Percentiles rank a stretch among this genome's conserved stretches.
These are phyloP conservation scores for Aphaenogaster rudis DNA, from an alignment of 1,140 invertebrate genomes.

Conservation along the genomic window DNA sequence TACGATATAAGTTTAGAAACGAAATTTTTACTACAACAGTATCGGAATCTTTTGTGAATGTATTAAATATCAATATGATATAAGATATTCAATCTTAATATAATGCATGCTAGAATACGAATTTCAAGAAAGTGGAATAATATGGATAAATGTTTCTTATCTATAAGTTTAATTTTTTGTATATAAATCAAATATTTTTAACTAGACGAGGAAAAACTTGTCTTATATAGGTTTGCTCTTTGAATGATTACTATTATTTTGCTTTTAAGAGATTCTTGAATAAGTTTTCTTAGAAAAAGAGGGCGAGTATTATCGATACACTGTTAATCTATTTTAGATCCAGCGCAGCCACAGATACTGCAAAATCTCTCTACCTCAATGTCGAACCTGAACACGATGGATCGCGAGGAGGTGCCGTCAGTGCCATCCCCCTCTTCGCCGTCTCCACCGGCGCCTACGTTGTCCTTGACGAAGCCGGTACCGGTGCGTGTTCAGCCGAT, in stretches of 20 bases:
- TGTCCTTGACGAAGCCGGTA: conserved; percentile 81
- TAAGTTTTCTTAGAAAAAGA: background rate
- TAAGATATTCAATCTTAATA: background rate
- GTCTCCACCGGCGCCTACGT: conserved; percentile 75
- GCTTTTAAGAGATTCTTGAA: background rate
- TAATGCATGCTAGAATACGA: conserved; percentile 9
- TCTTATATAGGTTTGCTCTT: background rate
- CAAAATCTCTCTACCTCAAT: conserved; percentile 85
- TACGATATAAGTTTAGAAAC: background rate
- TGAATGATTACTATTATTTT: background rate
- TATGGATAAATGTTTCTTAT: conserved; percentile 9
- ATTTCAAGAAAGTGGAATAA: background rate
- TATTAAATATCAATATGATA: background rate
- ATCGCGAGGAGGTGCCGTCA: conserved; percentile 78
- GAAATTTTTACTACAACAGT: background rate
- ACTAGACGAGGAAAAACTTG: background rate
- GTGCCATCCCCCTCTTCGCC: conserved; percentile 77
- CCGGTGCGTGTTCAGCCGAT: conserved; percentile 85
- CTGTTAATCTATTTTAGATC: conserved; percentile 79
- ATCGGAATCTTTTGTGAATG: background rate
- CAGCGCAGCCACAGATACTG: conserved; percentile 83
- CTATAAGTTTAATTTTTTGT: background rate
- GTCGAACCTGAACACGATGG: conserved; percentile 80
- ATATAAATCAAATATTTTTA: background rate
- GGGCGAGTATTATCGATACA: background rate